Base-by-base conservation (phyloP, 2,797 vertebrate species). In the Babyrousa celebensis region DNA sequence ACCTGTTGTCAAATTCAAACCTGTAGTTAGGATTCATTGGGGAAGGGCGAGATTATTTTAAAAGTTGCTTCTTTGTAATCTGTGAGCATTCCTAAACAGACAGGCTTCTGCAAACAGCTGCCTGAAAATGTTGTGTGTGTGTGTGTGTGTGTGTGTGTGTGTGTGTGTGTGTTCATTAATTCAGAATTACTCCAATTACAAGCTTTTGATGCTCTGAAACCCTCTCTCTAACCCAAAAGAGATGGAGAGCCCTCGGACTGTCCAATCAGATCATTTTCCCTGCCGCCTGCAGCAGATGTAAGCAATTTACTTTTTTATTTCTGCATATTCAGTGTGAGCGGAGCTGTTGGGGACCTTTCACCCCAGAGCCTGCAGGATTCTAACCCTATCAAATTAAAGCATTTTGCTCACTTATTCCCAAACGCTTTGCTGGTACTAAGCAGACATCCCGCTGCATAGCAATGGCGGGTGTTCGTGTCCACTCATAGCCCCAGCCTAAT, bases 371-470 rank as follows among this genome's bases (percentile, higher is more conserved):
- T 99, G 99, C 99, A 99, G 99, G 99, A 99, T 99, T 99, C 99
- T 99, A 99, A 99, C 99, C 99, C 99, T 99, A 99, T 99, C 99
- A 99, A 99, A 99, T 99, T 99, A 99, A 99, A 99, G 99, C 99
- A 99, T 99, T 99, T 99, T 99, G 99, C 99, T 99, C 99, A 99
- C 99, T 99, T 99, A 99, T 99, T 99, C 99, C 99, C 99, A 98
- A 99, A 99, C 99, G 99, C 99, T 99, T 98, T 99, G 99, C 99
- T 98, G 99, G 99, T 99, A 99, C 99, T 99, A 99, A 99, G 99
- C 99, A 99, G 99, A 99, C 99, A 99, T 99, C 99, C 99, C 98
- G 99, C 99, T 99, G 99, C 99, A 99, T 99, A 99, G 99, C 99
- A 99, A 99, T 99, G 99, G 99, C 98, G 98, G 98, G 95, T 97